Evolutionary conservation across 1,140 invertebrate genomes (phyloP).

Genomic region (Cotesia chilonis): DNA sequence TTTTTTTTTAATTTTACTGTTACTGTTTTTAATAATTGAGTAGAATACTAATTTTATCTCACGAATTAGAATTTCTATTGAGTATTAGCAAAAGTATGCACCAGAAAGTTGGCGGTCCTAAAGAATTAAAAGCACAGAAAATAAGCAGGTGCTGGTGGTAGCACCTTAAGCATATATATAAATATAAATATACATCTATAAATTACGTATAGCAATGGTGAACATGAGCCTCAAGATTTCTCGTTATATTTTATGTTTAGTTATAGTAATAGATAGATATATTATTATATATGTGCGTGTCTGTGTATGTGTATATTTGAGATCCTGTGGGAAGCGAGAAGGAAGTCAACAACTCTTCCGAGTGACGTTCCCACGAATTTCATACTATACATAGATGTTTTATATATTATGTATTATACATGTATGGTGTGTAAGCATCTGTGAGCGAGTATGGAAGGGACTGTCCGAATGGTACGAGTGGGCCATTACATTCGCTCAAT

Average conservation of each 20-base stretch:
- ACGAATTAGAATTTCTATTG: constrained; percentile 16
- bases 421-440: not conserved
- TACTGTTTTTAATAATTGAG: too few species aligned
- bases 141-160: constrained; percentile 34
- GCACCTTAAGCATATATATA: not conserved
- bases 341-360: constrained; percentile 67
- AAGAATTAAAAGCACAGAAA: constrained; percentile 13
- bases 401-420: not conserved
- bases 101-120: too few species aligned
- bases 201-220: too few species aligned
- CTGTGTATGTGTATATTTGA: constrained; percentile 27
- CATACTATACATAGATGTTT: not conserved
- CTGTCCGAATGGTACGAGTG: too few species aligned
- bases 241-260: too few species aligned
- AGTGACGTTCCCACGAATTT: constrained; percentile 65
- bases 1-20: not conserved
- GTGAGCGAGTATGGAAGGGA: too few species aligned
- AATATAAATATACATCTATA: not conserved
- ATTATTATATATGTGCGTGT: too few species aligned
- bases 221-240: too few species aligned
- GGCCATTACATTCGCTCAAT: too few species aligned
- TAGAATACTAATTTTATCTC: not conserved
- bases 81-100: too few species aligned
- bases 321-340: constrained; percentile 64
- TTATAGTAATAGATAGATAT: too few species aligned